Evolutionary conservation across 2,888 invertebrate species (phyloP), one percentile per base, ranked within the genome.

Genomic region (Phengaris arion): DNA sequence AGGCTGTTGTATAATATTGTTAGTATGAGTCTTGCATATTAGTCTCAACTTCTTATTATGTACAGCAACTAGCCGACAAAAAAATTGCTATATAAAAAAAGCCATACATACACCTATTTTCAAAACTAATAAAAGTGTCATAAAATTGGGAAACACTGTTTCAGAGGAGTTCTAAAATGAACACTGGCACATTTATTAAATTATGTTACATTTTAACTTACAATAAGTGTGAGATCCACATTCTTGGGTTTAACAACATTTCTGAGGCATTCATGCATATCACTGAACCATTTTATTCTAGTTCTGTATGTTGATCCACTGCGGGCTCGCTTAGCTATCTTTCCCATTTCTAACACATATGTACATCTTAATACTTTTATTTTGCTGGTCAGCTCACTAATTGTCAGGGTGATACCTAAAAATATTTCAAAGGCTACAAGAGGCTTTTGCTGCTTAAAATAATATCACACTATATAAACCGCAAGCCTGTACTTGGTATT

Each of bases 361-460:
- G 91, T 91, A 1, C 88, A 88, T 68, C 86, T 83, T 2, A 91
- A 82, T 76, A 85, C 89, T 78, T 86, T 91, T 76, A 91, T 86
- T 81, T 91, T 91, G 3, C 82, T 82, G 79, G 84, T 87, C 2
- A 88, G 78, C 78, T 89, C 88, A 8, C 82, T 80, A 78, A 86
- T 84, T 74, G 81, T 84, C 0, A 91, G 79, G 74, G 81, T 79
- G 75, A 90, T 88, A 7, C 88, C 64, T 64, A 64, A 35, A 55
- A 64, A 64, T 45, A 64, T 64, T 35, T 1, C 6, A 35, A 12
- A 52, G 52, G 8, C 52, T 52, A 52, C 10, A 52, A 52, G 1
- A 52, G 52, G 35, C 35, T 35, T 35, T 35, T 2, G 35, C 35
- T 35, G 35, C 35, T 3, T 35, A 35, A 35, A 35, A 35, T 35